Evolutionary conservation across 2,113 vertebrate species (phyloP).

Genomic region (Puntigrus tetrazona): DNA sequence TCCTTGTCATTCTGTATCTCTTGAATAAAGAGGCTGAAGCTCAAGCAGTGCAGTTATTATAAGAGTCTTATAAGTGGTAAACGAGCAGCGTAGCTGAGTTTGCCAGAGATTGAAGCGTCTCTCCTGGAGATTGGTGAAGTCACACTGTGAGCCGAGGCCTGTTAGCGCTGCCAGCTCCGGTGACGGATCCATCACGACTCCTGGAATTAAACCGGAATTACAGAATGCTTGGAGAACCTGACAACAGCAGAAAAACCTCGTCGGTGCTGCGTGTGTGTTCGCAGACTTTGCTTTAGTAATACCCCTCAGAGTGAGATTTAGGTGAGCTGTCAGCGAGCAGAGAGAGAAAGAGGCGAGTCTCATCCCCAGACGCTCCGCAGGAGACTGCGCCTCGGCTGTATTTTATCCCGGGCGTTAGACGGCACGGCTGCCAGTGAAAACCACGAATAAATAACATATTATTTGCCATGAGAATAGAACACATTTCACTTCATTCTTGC

Average conservation of each 20-base stretch:
- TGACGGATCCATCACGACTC: constrained; percentile 35
- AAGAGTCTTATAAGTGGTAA: not conserved
- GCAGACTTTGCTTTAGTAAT: constrained; percentile 54
- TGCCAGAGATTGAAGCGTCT: constrained; percentile 23
- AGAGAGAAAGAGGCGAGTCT: constrained; percentile 43
- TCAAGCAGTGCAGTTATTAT: not conserved
- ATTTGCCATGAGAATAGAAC: constrained; percentile 49
- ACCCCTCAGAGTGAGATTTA: constrained; percentile 57
- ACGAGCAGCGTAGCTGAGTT: constrained; percentile 1
- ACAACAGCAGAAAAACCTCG: constrained; percentile 7
- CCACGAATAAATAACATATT: constrained; percentile 56
- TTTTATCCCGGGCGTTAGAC: constrained; percentile 50
- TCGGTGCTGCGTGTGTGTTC: constrained; percentile 44
- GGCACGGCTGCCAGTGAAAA: constrained; percentile 54
- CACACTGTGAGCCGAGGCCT: constrained; percentile 10
- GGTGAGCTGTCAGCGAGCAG: constrained; percentile 56
- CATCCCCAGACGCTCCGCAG: constrained; percentile 53
- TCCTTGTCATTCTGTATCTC: not conserved
- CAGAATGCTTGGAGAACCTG: constrained; percentile 29
- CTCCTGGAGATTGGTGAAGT: constrained; percentile 7
- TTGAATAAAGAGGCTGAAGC: not conserved
- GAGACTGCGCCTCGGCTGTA: constrained; percentile 44
- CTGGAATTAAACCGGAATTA: constrained; percentile 39
- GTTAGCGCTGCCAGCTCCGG: not conserved
- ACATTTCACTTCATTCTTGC: constrained; percentile 51